These are phyloP conservation scores for Kryptolebias marmoratus DNA, from an alignment of 2,113 vertebrate species.

Conservation along the genomic window DNA sequence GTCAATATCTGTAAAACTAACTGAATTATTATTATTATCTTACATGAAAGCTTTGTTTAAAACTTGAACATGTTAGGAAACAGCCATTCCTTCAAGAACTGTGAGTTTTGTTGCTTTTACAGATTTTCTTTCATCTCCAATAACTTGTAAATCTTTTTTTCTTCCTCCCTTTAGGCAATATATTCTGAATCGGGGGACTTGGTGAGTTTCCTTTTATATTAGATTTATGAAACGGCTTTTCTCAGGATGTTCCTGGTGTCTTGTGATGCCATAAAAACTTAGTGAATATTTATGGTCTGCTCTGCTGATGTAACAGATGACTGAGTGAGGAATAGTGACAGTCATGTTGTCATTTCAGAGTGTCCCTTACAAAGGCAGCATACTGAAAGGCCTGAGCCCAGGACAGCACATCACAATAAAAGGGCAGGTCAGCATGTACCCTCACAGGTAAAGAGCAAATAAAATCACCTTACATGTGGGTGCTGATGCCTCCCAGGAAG, in stretches of 20 bases:
- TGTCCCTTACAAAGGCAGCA: slow-evolving; percentile 85
- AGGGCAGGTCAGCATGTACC: slow-evolving; percentile 86
- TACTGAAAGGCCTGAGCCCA: slow-evolving; percentile 83
- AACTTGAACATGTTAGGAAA: no score
- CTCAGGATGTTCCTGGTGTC: background rate
- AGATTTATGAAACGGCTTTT: background rate
- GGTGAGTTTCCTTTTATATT: slow-evolving; percentile 72
- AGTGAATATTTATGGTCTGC: background rate
- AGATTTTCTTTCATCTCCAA: background rate
- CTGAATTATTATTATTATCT: no score
- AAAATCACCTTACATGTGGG: background rate
- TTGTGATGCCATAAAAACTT: slow-evolving; percentile 7
- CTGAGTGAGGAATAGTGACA: background rate
- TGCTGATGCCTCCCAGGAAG: background rate
- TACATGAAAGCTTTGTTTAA: no score
- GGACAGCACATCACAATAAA: slow-evolving; percentile 89
- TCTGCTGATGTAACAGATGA: background rate
- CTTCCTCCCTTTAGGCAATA: slow-evolving; percentile 68
- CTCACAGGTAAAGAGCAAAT: slow-evolving; percentile 82
- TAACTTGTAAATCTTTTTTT: slow-evolving; percentile 12
- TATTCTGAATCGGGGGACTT: slow-evolving; percentile 82
- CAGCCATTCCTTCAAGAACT: no score
- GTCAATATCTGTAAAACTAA: no score
- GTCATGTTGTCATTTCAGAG: slow-evolving; percentile 75
- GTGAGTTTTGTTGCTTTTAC: background rate